Percentiles rank a stretch among this genome's conserved stretches.
These are phyloP conservation scores for Tenebrio molitor DNA, from an alignment of 1,140 invertebrate genomes.

Conservation along the genomic window DNA sequence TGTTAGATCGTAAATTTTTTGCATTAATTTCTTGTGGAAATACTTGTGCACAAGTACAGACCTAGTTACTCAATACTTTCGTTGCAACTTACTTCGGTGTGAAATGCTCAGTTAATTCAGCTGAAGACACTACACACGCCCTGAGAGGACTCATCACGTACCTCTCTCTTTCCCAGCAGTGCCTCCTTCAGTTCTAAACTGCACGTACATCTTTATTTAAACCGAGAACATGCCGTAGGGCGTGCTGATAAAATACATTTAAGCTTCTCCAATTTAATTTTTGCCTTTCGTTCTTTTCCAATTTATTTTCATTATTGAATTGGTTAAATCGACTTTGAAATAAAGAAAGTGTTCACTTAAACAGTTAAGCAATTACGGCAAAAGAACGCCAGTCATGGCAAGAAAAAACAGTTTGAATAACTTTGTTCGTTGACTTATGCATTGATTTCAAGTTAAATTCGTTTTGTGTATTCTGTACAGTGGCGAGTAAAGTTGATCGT, in stretches of 20 bases:
- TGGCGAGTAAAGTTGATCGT: neutral
- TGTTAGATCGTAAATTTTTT: no score
- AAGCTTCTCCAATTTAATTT: conserved; percentile 46
- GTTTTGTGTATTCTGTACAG: neutral
- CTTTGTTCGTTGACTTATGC: conserved; percentile 11
- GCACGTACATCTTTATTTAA: conserved; percentile 48
- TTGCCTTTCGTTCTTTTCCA: conserved; percentile 32
- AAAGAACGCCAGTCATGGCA: conserved; percentile 11
- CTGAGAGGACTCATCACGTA: neutral
- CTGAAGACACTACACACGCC: neutral
- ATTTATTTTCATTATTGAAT: conserved; percentile 47
- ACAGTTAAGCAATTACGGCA: neutral
- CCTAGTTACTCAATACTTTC: no score
- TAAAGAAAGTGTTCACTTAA: conserved; percentile 21
- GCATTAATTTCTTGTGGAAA: no score
- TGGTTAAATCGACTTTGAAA: conserved; percentile 40
- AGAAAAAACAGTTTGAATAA: neutral
- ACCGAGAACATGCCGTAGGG: conserved; percentile 40
- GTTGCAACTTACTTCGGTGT: no score
- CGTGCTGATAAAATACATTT: conserved; percentile 47
- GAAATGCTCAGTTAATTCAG: no score
- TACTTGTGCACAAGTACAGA: no score
- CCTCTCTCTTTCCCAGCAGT: conserved; percentile 13
- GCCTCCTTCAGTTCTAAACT: neutral
- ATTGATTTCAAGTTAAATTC: neutral